Conservation (phyloP, 2,888 invertebrate genomes). For the Phalera bucephala region DNA sequence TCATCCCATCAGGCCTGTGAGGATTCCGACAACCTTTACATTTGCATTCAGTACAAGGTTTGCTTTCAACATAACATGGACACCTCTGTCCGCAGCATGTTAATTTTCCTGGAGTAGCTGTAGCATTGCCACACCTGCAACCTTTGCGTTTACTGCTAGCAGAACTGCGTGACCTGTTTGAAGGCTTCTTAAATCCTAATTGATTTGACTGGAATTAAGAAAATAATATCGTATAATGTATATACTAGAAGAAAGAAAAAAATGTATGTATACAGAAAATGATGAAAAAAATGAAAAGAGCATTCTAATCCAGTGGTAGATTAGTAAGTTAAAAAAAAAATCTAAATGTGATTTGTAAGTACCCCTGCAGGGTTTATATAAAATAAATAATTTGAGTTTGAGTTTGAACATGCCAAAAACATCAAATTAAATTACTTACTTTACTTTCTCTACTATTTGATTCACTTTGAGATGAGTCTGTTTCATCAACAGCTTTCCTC, state of each 20-base stretch:
- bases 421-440: conserved; percentile 44
- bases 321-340: too few species aligned
- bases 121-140: conserved; percentile 96
- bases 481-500: conserved; percentile 86
- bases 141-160: conserved; percentile 85
- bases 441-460: conserved; percentile 63
- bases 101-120: conserved; percentile 93
- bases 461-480: conserved; percentile 68
- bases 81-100: conserved; percentile 97
- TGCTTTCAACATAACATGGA: conserved; percentile 96
- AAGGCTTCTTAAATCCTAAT: conserved; percentile 75
- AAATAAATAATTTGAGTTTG: too few species aligned
- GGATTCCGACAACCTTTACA: conserved; percentile 97
- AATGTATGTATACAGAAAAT: too few species aligned
- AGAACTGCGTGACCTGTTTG: conserved; percentile 68
- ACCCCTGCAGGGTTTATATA: too few species aligned
- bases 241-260: too few species aligned
- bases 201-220: conserved; percentile 61
- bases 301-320: too few species aligned
- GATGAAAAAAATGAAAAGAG: too few species aligned
- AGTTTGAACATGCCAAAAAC: too few species aligned
- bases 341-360: too few species aligned
- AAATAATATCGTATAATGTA: too few species aligned
- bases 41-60: conserved; percentile 94
- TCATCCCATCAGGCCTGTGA: conserved; percentile 90